Evolutionary conservation across 1,140 invertebrate genomes (phyloP).

Genomic region (Mizuhopecten yessoensis): DNA sequence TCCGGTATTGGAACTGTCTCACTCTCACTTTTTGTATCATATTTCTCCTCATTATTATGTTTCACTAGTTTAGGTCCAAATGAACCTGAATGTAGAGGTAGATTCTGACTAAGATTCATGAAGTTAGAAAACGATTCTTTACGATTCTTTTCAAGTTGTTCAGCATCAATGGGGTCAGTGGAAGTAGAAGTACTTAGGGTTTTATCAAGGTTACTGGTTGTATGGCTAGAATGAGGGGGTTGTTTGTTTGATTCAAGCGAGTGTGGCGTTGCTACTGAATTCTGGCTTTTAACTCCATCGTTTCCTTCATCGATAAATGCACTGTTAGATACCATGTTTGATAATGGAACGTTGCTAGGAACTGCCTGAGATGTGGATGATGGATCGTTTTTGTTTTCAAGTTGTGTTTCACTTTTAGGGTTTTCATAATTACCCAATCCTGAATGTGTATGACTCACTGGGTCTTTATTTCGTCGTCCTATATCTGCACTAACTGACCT

Average conservation of each 20-base stretch:
- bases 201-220: background rate
- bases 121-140: constrained; percentile 53
- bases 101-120: constrained; percentile 41
- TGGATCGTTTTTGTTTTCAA: background rate
- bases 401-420: background rate
- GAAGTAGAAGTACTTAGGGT: background rate
- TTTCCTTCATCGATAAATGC: background rate
- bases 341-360: background rate
- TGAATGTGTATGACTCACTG: background rate
- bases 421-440: background rate
- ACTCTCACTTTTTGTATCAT: background rate
- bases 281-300: background rate
- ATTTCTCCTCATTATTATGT: background rate
- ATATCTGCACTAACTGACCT: constrained; percentile 24
- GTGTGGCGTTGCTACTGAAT: background rate
- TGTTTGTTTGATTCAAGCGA: background rate
- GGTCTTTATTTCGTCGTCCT: background rate
- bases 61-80: background rate
- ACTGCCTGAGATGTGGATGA: background rate
- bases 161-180: background rate
- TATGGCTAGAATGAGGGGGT: background rate
- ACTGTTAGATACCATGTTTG: background rate
- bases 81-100: constrained; percentile 11
- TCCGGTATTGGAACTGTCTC: background rate
- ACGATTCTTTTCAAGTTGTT: constrained; percentile 46